Conservation (phyloP, 1,140 invertebrate genomes). For the Zaprionus inermis region DNA sequence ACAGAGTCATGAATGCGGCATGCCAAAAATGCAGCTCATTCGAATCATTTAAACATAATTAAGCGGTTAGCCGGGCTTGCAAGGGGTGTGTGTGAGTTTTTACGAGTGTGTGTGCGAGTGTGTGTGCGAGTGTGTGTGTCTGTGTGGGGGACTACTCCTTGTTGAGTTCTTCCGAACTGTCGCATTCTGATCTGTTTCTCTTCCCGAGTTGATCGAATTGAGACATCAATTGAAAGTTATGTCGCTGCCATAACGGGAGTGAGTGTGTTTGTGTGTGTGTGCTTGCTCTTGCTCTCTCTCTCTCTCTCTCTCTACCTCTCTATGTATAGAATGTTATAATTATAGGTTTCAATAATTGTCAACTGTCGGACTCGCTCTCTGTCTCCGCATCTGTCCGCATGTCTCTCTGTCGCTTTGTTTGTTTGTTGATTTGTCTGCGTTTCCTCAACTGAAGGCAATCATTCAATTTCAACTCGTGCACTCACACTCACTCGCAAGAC, state of each 20-base stretch:
- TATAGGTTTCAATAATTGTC: constrained; percentile 72
- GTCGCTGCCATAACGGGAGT: constrained; percentile 40
- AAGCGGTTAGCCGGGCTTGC: constrained; percentile 55
- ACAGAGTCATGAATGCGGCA: constrained; percentile 40
- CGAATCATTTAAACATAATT: constrained; percentile 73
- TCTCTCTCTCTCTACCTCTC: constrained; percentile 18
- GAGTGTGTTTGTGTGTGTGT: constrained; percentile 20
- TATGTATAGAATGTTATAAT: constrained; percentile 62
- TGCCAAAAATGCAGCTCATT: constrained; percentile 70
- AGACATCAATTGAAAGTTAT: constrained; percentile 72
- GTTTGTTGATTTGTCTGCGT: constrained; percentile 36
- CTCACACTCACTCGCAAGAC: neutral
- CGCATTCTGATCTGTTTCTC: constrained; percentile 12
- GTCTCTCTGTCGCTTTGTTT: neutral
- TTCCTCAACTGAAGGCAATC: constrained; percentile 58
- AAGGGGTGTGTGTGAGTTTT: neutral
- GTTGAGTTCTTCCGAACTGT: neutral
- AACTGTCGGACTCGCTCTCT: constrained; percentile 18
- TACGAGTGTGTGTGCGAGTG: neutral
- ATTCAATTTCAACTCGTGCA: constrained; percentile 15
- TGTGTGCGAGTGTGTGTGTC: neutral
- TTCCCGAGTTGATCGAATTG: constrained; percentile 48
- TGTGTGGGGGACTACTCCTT: neutral
- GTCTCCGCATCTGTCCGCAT: neutral
- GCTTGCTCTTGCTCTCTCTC: constrained; percentile 16